These are phyloP conservation scores for Ginglymostoma cirratum DNA, from an alignment of 2,113 vertebrate species.

Conservation along the genomic window DNA sequence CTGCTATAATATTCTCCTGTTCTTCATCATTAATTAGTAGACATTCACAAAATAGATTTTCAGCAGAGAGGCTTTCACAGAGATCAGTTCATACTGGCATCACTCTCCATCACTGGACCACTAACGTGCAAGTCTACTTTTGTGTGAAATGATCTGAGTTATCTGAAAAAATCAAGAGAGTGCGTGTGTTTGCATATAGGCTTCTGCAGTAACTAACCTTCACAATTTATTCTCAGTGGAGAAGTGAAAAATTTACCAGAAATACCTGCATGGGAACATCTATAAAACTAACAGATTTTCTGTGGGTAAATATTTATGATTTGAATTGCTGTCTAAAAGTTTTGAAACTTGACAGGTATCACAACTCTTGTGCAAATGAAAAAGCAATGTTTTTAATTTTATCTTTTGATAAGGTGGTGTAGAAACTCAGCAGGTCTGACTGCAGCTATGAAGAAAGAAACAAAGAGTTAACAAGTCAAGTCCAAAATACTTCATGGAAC, in stretches of 20 bases:
- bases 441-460: too few species aligned
- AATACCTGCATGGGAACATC: neutral
- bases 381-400: neutral
- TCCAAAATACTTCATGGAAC: too few species aligned
- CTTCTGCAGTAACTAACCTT: neutral
- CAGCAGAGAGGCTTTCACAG: conserved; percentile 51
- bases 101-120: conserved; percentile 52
- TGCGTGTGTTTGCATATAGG: neutral
- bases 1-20: conserved; percentile 49
- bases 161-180: conserved; percentile 57
- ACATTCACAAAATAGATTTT: conserved; percentile 55
- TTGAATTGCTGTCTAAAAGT: neutral
- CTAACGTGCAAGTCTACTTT: conserved; percentile 50
- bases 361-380: neutral
- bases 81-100: conserved; percentile 55
- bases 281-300: neutral
- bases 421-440: too few species aligned
- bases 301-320: neutral
- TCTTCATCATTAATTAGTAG: conserved; percentile 59
- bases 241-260: neutral
- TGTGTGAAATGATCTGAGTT: conserved; percentile 63
- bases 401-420: too few species aligned
- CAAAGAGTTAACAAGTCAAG: too few species aligned
- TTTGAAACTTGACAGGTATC: neutral
- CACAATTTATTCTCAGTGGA: neutral